Evolutionary conservation across 2,797 vertebrate species (phyloP).

Genomic region (Tarsius wallacei): DNA sequence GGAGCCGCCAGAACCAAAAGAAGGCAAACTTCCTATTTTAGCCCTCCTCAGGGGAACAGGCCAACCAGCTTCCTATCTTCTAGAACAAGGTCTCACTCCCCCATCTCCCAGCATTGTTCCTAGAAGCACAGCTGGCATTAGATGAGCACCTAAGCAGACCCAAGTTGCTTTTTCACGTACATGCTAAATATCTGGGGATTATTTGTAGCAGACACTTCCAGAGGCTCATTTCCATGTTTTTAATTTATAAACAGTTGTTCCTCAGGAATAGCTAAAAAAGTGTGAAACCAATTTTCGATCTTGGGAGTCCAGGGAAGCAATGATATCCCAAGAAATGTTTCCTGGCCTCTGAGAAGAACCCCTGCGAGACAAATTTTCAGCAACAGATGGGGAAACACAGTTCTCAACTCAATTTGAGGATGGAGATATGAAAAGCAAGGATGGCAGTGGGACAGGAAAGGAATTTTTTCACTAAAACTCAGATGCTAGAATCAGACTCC

Average conservation of each 20-base stretch:
- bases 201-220: not conserved
- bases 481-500: not conserved
- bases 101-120: not conserved
- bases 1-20: not conserved
- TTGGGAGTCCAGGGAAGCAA: conserved; percentile 18
- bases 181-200: not conserved
- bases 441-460: not conserved
- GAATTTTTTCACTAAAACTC: not conserved
- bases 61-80: conserved; percentile 23
- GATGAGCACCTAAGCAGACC: not conserved
- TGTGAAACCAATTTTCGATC: not conserved
- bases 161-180: conserved; percentile 31
- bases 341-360: conserved; percentile 27
- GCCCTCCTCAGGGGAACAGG: not conserved
- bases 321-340: conserved; percentile 10
- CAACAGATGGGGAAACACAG: conserved; percentile 12
- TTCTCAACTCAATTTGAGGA: conserved; percentile 28
- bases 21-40: not conserved
- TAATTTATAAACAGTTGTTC: conserved; percentile 14
- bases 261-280: conserved; percentile 29
- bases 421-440: conserved; percentile 26
- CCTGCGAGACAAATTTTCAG: conserved; percentile 26
- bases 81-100: not conserved
- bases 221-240: not conserved
- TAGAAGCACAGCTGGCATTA: conserved; percentile 21